These are phyloP conservation scores for Oenanthe oenanthe DNA, from an alignment of 2,113 vertebrate species.

Conservation along the genomic window DNA sequence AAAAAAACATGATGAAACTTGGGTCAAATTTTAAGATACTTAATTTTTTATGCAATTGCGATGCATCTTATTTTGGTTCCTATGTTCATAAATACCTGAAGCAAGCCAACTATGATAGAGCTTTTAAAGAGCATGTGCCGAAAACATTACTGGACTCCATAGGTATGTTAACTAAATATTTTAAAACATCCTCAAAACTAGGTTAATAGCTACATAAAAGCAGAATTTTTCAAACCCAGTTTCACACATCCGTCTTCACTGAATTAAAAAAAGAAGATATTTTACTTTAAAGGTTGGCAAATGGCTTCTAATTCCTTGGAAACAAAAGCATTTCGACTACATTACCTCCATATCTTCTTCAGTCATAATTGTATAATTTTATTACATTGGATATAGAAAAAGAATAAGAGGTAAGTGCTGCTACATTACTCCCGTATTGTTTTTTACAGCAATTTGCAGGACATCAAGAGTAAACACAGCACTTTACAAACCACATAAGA, in stretches of 20 bases:
- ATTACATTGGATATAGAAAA: not conserved
- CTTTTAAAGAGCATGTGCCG: not conserved
- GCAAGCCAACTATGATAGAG: not conserved
- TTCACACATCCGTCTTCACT: not conserved
- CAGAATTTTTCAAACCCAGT: not conserved
- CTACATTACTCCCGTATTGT: not conserved
- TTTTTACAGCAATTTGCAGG: constrained; percentile 24
- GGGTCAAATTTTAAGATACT: not conserved
- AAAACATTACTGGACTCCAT: not conserved
- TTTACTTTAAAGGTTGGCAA: not conserved
- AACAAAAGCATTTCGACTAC: not conserved
- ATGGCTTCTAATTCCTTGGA: not conserved
- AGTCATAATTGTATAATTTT: not conserved
- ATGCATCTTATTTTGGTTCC: not conserved
- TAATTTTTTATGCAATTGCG: not conserved
- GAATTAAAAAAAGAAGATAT: not conserved
- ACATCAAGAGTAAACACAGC: not conserved
- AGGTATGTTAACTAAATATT: not conserved
- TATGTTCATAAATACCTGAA: not conserved
- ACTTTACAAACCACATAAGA: not conserved
- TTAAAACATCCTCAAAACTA: not conserved
- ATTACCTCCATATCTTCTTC: not conserved
- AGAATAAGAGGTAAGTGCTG: not conserved
- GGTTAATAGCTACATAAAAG: not conserved
- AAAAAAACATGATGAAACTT: accelerated